Evolutionary conservation across 2,888 invertebrate genomes (phyloP).

Genomic region (Leptopilina myrica): DNA sequence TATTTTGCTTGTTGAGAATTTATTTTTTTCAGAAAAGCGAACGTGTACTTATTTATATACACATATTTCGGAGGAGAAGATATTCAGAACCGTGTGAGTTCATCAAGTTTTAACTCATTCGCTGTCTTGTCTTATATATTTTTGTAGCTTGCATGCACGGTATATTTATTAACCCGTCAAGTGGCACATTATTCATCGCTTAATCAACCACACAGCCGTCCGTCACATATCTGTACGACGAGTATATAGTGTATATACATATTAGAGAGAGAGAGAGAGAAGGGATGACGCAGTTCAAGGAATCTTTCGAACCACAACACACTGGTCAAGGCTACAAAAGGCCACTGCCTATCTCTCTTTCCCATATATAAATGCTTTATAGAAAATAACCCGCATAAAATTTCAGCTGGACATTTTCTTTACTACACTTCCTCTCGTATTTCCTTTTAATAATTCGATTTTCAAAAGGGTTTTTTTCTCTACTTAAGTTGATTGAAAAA

Average conservation of each 20-base stretch:
- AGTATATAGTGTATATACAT: too few species aligned
- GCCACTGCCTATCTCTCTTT: constrained; percentile 2
- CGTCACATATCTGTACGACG: constrained; percentile 45
- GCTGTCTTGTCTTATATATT: constrained; percentile 51
- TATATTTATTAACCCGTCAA: constrained; percentile 66
- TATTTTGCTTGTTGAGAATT: constrained; percentile 15
- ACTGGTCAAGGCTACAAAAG: constrained; percentile 57
- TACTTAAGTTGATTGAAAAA: too few species aligned
- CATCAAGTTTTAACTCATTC: constrained; percentile 47
- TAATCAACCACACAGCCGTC: constrained; percentile 62
- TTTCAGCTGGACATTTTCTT: constrained; percentile 43
- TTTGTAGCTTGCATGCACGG: constrained; percentile 45
- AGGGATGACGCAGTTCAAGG: constrained; percentile 58
- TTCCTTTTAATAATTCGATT: too few species aligned
- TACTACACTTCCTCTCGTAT: neutral
- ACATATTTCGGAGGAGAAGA: neutral
- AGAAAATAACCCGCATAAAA: neutral
- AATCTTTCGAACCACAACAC: constrained; percentile 57
- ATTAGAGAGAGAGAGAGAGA: constrained; percentile 47
- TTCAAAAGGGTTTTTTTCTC: too few species aligned
- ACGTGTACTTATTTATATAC: too few species aligned
- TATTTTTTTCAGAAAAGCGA: too few species aligned
- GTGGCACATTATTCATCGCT: constrained; percentile 66
- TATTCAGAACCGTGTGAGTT: constrained; percentile 28
- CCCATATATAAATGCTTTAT: neutral